phyloP scores from a whole-genome alignment of 2,797 vertebrate genomes.

The Psittacula derbiana region DNA sequence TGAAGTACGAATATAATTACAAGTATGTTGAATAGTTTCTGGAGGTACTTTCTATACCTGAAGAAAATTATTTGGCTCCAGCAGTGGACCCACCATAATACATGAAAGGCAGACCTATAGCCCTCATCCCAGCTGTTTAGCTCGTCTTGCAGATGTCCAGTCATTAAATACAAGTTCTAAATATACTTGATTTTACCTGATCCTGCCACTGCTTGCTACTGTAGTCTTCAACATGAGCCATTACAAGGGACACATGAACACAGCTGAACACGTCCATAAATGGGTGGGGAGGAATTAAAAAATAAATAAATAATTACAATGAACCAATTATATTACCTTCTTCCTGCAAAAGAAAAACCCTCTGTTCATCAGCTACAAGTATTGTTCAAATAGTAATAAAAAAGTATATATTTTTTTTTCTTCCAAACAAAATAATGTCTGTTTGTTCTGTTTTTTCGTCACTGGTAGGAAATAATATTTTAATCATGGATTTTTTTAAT shows the following conservation, averaged over 20 bases:
- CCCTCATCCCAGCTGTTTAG: neutral
- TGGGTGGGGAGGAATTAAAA: neutral
- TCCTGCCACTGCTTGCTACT: neutral
- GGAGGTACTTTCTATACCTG: neutral
- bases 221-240: neutral
- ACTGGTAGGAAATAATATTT: slow-evolving; percentile 38
- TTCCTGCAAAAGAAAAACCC: neutral
- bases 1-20: neutral
- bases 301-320: neutral
- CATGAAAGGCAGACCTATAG: neutral
- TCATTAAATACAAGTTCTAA: neutral
- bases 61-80: neutral
- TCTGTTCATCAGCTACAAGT: neutral
- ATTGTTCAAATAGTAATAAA: neutral
- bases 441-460: neutral
- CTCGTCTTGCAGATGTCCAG: neutral
- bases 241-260: neutral
- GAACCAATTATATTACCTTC: neutral
- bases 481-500: slow-evolving; percentile 2
- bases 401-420: neutral
- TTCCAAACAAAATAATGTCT: neutral
- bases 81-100: neutral
- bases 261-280: neutral
- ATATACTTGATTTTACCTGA: neutral
- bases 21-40: neutral